Evolutionary conservation across 1,140 invertebrate species (phyloP), one percentile per base, ranked within the genome.

Genomic region (Hestina assimilis): DNA sequence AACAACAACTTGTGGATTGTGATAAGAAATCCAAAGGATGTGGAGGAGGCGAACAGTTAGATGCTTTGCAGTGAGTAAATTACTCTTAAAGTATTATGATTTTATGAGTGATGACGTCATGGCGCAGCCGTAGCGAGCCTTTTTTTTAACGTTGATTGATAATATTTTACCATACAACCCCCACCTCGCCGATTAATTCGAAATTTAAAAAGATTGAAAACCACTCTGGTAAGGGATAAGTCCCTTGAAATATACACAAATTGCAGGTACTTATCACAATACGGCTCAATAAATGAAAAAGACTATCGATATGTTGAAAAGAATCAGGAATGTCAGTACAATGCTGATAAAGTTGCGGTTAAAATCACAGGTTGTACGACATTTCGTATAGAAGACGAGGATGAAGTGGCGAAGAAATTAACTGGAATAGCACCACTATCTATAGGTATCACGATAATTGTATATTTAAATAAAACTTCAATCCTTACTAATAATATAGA

Each of bases 1-100:
- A 51, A 23, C 59, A 62, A 20, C 59, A 56, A 47, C 11, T 60
- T 7, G 23, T 60, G 2, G 58, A 60, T 31, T 60, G 58, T 8
- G 58, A 48, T 19, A 4, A 14, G 1, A 0, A 11, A 0, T 47
- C 43, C n/a, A 1, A 0, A 0, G 58, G 58, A 1, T 60, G 58
- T 19, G 0, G 0, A 0, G 51, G 58, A n/a, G 14, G 15, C 2
- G 0, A 19, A 21, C 5, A 24, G 1, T 2, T 11, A 0, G 11
- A 17, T 3, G 50, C 50, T 15, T 23, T 41, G 7, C 7, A 11
- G 57, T 59, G 33, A 47, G 48, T n/a, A n/a, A n/a, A n/a, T 40
- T n/a, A 50, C 20, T 46, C 9, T 21, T 24, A 38, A 7, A n/a
- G n/a, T n/a, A n/a, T n/a, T n/a, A n/a, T n/a, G n/a, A n/a, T n/a